Evolutionary conservation across 2,888 invertebrate genomes (phyloP).

Genomic region (Alcis repandata): DNA sequence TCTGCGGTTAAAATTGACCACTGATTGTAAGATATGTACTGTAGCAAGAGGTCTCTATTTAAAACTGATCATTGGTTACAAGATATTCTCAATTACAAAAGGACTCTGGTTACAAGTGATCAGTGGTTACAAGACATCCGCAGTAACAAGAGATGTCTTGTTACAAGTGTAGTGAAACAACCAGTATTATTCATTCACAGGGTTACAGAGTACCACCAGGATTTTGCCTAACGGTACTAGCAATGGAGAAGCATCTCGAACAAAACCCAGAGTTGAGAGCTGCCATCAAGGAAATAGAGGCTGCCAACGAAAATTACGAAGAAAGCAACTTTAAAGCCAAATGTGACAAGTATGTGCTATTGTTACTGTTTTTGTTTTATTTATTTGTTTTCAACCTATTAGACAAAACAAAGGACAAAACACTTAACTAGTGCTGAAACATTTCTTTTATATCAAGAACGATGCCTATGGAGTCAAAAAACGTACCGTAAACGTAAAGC

Average conservation of each 20-base stretch:
- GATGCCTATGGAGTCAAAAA: no score
- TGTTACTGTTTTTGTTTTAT: background rate
- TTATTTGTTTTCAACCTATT: background rate
- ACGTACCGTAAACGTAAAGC: no score
- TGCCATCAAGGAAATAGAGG: conserved; percentile 82
- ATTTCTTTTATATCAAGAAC: no score
- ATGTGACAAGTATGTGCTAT: conserved; percentile 74
- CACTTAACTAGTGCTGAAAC: no score
- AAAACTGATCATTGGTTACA: no score
- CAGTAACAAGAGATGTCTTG: no score
- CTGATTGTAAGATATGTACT: no score
- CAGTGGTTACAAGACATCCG: no score
- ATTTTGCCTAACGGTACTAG: conserved; percentile 89
- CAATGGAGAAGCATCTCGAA: conserved; percentile 87
- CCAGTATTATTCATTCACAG: conserved; percentile 53
- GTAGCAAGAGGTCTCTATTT: no score
- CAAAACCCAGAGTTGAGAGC: conserved; percentile 72
- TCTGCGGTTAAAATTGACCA: no score
- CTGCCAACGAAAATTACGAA: conserved; percentile 80
- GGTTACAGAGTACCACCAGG: conserved; percentile 89
- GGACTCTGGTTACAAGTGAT: no score
- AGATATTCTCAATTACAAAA: no score
- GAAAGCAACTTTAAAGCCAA: conserved; percentile 79
- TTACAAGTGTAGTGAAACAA: background rate
- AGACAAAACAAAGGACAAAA: background rate